Evolutionary conservation across 2,797 vertebrate species (phyloP).

Genomic region (Nyctalus aviator): DNA sequence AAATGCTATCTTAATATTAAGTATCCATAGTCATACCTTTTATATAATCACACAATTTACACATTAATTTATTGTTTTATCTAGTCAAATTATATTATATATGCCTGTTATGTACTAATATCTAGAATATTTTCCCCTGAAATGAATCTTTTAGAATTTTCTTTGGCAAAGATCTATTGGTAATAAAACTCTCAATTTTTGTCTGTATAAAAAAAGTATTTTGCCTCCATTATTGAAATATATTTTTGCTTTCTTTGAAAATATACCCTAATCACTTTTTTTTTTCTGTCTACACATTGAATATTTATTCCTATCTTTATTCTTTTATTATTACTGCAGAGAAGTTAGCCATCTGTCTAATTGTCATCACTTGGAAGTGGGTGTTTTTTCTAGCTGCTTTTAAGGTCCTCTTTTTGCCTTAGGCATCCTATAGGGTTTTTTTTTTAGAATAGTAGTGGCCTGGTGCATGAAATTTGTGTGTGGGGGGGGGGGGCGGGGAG

Average conservation of each 20-base stretch:
- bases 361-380: slow-evolving; percentile 21
- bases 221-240: slow-evolving; percentile 41
- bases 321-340: slow-evolving; percentile 21
- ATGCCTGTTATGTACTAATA: background rate
- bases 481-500: too few species aligned
- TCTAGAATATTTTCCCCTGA: background rate
- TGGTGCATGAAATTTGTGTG: too few species aligned
- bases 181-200: background rate
- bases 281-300: background rate
- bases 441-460: slow-evolving; percentile 7
- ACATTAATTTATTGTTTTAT: background rate
- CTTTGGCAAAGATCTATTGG: background rate
- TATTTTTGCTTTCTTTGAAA: slow-evolving; percentile 59
- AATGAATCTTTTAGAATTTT: background rate
- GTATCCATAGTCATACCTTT: background rate
- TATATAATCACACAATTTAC: background rate
- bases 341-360: slow-evolving; percentile 60
- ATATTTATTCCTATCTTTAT: slow-evolving; percentile 46
- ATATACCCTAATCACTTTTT: background rate
- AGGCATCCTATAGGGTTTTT: background rate
- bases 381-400: slow-evolving; percentile 7
- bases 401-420: slow-evolving; percentile 24
- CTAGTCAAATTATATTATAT: background rate
- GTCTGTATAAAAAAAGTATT: background rate
- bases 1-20: background rate